Evolutionary conservation across 2,888 invertebrate genomes (phyloP).

Genomic region (Amphipyra tragopoginis): DNA sequence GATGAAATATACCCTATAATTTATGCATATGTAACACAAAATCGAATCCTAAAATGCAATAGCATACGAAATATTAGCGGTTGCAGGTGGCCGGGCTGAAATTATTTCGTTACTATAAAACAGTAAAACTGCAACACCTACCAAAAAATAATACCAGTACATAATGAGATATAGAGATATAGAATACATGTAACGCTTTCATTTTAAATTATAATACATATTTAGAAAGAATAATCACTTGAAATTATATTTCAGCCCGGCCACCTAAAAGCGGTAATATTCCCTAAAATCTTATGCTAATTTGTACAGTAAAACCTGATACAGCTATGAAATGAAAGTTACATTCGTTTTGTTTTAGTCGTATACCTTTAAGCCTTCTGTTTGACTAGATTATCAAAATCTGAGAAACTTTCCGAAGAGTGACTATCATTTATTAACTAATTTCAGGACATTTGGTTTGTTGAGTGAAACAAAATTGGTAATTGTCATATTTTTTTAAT

Average conservation of each 20-base stretch:
- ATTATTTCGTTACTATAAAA: conserved; percentile 23
- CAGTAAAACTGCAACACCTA: conserved; percentile 16
- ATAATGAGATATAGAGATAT: conserved; percentile 16
- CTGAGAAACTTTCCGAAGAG: conserved; percentile 7
- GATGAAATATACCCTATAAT: conserved; percentile 22
- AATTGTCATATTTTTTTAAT: conserved; percentile 20
- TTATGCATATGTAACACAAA: conserved; percentile 31
- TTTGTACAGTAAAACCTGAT: conserved; percentile 12
- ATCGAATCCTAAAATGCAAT: conserved; percentile 28
- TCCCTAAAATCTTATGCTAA: conserved; percentile 16
- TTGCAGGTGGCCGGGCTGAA: conserved; percentile 30
- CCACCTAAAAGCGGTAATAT: conserved; percentile 18
- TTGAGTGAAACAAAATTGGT: conserved; percentile 17
- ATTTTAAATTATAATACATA: conserved; percentile 14
- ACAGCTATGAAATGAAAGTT: conserved; percentile 18
- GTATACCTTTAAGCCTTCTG: conserved; percentile 17
- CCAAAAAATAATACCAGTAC: conserved; percentile 17
- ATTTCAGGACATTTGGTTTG: conserved; percentile 19
- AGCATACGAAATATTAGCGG: conserved; percentile 26
- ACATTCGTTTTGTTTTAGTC: conserved; percentile 16
- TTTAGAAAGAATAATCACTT: conserved; percentile 18
- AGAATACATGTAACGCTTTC: conserved; percentile 15
- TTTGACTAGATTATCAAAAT: conserved; percentile 17
- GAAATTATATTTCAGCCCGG: conserved; percentile 19
- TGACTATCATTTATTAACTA: conserved; percentile 19